Evolutionary conservation across 2,113 vertebrate species (phyloP).

Genomic region (Ciconia boyciana): DNA sequence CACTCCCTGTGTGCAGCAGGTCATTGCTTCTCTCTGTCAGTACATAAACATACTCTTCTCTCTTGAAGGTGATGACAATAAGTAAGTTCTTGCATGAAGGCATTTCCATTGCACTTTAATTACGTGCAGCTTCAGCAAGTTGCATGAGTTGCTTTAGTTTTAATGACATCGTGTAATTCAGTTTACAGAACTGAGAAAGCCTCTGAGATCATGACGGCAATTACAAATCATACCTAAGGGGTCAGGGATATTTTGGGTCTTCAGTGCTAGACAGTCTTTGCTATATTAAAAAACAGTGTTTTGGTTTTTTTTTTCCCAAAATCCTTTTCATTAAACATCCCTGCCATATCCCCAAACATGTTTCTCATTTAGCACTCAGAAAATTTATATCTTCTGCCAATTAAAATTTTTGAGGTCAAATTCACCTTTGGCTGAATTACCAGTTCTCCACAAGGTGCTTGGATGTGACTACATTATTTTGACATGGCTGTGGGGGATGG

Average conservation of each 20-base stretch:
- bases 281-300: background rate
- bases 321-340: background rate
- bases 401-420: background rate
- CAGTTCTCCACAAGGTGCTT: background rate
- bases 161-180: background rate
- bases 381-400: background rate
- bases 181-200: background rate
- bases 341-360: background rate
- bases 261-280: background rate
- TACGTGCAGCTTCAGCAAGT: background rate
- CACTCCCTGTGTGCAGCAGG: background rate
- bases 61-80: background rate
- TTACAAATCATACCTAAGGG: background rate
- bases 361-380: background rate
- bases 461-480: background rate
- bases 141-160: background rate
- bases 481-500: background rate
- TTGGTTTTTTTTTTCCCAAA: too few relatives aligned
- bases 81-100: background rate
- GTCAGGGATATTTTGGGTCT: background rate
- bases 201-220: background rate
- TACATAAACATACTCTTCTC: background rate
- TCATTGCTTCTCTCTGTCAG: background rate
- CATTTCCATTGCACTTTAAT: background rate
- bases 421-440: background rate